Evolutionary conservation across 1,140 invertebrate genomes (phyloP).

Genomic region (Cheumatopsyche charites): DNA sequence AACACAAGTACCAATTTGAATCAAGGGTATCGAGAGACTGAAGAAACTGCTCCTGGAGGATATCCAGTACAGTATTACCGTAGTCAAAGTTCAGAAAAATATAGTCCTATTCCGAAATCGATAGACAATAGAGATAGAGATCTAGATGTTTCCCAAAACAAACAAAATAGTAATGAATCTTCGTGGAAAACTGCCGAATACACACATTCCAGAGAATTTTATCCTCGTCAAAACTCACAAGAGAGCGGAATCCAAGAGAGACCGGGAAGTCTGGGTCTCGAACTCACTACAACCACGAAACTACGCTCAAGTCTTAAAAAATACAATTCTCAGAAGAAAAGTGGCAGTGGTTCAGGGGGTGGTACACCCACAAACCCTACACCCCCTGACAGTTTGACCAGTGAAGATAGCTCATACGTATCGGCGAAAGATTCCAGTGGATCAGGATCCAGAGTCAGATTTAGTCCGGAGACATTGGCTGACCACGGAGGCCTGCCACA

Average conservation of each 20-base stretch:
- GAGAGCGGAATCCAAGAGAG: conserved; percentile 62
- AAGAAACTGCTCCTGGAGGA: conserved; percentile 56
- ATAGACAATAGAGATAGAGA: conserved; percentile 51
- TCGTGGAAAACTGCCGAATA: conserved; percentile 60
- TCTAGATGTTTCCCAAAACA: conserved; percentile 56
- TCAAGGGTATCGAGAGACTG: conserved; percentile 71
- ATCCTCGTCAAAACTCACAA: conserved; percentile 64
- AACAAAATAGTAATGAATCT: conserved; percentile 54
- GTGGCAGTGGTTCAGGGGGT: conserved; percentile 67
- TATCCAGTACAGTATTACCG: conserved; percentile 51
- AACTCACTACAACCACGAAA: conserved; percentile 65
- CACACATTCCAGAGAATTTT: conserved; percentile 55
- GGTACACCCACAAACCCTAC: conserved; percentile 85
- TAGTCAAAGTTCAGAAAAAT: conserved; percentile 51
- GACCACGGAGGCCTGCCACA: conserved; percentile 49
- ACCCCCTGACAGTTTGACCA: conserved; percentile 81
- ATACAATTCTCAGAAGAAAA: conserved; percentile 67
- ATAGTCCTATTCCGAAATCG: conserved; percentile 33
- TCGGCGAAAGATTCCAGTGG: conserved; percentile 78
- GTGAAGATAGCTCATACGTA: conserved; percentile 83
- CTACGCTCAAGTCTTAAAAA: conserved; percentile 78
- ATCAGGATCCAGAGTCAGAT: conserved; percentile 73
- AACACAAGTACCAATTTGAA: conserved; percentile 58
- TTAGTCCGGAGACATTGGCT: conserved; percentile 75
- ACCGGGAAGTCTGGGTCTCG: conserved; percentile 72